Base-by-base conservation (phyloP, 1,140 invertebrate species). In the Halotydeus destructor region DNA sequence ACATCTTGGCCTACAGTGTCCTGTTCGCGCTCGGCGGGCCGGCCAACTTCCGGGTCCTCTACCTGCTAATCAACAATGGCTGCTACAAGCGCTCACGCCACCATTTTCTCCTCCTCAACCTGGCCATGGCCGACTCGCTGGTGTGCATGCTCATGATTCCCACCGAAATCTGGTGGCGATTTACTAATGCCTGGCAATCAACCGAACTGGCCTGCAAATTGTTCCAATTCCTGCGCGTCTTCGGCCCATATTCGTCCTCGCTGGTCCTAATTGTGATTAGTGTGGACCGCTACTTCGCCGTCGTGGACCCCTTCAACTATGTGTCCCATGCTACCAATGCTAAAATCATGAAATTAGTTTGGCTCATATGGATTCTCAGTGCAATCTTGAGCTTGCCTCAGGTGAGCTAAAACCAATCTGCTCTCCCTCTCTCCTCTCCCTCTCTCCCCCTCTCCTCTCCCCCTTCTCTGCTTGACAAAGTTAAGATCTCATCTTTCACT, bases 231-330 rank as follows among this genome's bases (percentile, higher is more conserved):
- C 59, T 76, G 37, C 60, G 76, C 32, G 74, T 75, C 1, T 76
- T 81, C 49, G 77, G 76, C 18, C 68, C 78, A 19, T 81, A 81
- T 53, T 60, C 80, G 2, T 76, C 74, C 5, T 78, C 75, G 19
- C 77, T 77, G 53, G 71, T 80, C 0, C 61, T 82, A 14, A 71
- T 81, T 9, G 78, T 76, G 50, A 74, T 82, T 27, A 76, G 73
- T 5, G 53, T 81, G 31, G 78, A 82, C 58, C 36, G 43, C 25
- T 44, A 41, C 31, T 41, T 41, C 26, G 43, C 43, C 36, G 43
- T 44, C 27, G 19, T 41, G 12, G 24, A 44, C 41, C 43, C 43
- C 2, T 38, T 44, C n/a, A 41, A 44, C 19, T 36, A 30, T 25
- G n/a, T n/a, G n/a, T n/a, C n/a, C n/a, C 26, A 21, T 37, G n/a